phyloP scores from a whole-genome alignment of 2,113 vertebrate genomes.

The Mesocricetus auratus region DNA sequence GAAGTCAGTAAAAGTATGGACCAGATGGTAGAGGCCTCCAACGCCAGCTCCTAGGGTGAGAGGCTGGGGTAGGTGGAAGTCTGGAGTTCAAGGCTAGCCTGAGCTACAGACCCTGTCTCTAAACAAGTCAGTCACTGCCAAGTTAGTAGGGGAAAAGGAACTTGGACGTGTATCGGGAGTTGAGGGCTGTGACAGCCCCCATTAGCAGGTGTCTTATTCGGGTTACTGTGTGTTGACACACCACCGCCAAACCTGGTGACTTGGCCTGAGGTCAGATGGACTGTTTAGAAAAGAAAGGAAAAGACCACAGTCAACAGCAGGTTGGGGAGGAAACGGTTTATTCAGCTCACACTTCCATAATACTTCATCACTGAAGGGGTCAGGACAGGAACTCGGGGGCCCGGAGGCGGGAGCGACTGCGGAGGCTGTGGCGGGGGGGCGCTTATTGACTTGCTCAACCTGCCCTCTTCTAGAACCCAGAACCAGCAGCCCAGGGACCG shows the following conservation, averaged over 20 bases:
- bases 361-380: neutral
- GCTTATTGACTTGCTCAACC: neutral
- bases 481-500: neutral
- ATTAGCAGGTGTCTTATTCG: no score
- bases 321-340: neutral
- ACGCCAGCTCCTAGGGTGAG: neutral
- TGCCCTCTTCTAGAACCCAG: neutral
- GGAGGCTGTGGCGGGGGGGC: neutral
- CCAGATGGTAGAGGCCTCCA: neutral
- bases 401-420: neutral
- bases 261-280: neutral
- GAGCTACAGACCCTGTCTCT: neutral
- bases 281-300: neutral
- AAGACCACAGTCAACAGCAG: neutral
- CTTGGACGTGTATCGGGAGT: neutral
- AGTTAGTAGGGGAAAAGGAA: neutral
- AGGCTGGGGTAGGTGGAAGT: neutral
- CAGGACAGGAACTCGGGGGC: neutral
- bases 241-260: neutral
- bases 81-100: neutral
- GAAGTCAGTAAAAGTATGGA: neutral
- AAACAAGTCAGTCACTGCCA: neutral
- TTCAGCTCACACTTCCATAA: no score
- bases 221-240: neutral
- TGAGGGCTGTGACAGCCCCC: neutral